These are phyloP conservation scores for Escarpia spicata DNA, from an alignment of 2,888 invertebrate species.

Conservation along the genomic window DNA sequence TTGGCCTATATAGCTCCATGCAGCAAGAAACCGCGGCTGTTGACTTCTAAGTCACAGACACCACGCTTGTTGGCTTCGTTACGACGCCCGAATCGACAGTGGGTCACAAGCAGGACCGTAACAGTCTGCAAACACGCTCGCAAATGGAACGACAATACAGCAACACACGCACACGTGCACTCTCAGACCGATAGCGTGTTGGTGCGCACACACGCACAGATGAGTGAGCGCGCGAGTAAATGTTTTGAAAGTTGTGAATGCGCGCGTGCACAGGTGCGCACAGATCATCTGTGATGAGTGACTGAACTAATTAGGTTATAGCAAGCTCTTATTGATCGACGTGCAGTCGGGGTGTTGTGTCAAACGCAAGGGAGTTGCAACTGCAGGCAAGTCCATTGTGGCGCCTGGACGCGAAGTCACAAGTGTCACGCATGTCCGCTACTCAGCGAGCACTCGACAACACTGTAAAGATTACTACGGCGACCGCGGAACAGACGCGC, in stretches of 20 bases:
- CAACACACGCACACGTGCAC: background rate
- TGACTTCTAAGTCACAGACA: background rate
- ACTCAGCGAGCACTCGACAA: background rate
- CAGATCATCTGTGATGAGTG: background rate
- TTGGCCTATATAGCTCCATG: background rate
- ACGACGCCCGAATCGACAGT: background rate
- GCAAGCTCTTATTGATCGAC: background rate
- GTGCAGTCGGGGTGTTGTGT: background rate
- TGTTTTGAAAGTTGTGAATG: background rate
- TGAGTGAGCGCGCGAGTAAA: background rate
- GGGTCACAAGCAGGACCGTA: background rate
- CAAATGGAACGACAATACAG: background rate
- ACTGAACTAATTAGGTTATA: slow-evolving; percentile 6
- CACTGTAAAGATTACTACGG: background rate
- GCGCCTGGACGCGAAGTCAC: background rate
- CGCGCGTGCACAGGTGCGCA: background rate
- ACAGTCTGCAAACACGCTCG: background rate
- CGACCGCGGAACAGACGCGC: background rate
- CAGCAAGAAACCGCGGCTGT: background rate
- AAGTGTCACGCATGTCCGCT: background rate
- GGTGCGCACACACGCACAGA: background rate
- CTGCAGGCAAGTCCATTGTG: background rate
- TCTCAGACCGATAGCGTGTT: background rate
- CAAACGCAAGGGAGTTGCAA: background rate
- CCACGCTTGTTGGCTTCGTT: background rate